Conservation (phyloP, 2,888 invertebrate genomes). For the Nasonia oneida region DNA sequence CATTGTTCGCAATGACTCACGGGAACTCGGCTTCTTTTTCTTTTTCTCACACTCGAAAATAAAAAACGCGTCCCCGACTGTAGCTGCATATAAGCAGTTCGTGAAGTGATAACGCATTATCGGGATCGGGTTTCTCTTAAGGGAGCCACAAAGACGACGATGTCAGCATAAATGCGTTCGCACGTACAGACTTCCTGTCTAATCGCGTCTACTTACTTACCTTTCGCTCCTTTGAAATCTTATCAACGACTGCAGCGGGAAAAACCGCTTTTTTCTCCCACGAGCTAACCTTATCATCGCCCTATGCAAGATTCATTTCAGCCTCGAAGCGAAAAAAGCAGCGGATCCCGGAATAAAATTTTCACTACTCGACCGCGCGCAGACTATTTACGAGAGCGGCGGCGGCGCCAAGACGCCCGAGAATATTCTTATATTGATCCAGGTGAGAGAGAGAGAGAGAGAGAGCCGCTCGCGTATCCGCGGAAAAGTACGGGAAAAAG, state of each 20-base stretch:
- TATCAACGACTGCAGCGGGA: background rate
- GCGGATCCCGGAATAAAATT: background rate
- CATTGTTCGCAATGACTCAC: conserved; percentile 43
- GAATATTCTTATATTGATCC: conserved; percentile 47
- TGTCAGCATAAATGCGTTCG: background rate
- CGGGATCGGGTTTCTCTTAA: conserved; percentile 24
- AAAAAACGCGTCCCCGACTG: background rate
- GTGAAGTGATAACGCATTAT: conserved; percentile 26
- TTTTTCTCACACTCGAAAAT: background rate
- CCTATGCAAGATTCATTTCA: background rate
- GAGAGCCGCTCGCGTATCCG: background rate
- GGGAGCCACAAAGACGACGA: background rate
- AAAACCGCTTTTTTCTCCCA: background rate
- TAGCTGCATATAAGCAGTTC: background rate
- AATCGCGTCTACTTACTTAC: background rate
- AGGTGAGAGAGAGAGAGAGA: background rate
- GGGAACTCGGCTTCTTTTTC: conserved; percentile 7
- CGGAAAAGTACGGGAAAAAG: conserved; percentile 43
- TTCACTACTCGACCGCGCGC: conserved; percentile 7
- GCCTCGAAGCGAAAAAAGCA: background rate
- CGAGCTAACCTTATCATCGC: background rate
- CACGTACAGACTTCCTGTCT: conserved; percentile 22
- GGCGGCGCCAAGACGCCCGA: conserved; percentile 3
- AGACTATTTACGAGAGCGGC: background rate
- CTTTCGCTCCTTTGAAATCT: background rate